Evolutionary conservation across 2,113 vertebrate species (phyloP).

Genomic region (Balaeniceps rex): DNA sequence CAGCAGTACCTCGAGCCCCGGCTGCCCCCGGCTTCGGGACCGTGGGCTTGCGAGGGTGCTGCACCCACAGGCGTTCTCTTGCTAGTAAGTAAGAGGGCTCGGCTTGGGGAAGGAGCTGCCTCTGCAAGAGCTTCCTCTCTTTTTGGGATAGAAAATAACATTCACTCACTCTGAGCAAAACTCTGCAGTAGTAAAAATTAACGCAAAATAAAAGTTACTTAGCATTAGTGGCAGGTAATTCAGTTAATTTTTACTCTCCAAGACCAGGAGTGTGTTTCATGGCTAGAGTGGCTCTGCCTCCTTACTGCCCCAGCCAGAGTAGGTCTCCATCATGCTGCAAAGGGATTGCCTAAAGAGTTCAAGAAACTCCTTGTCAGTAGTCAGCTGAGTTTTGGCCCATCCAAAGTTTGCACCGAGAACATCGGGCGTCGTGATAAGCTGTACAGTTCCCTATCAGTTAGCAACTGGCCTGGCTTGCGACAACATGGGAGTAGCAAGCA

Average conservation of each 20-base stretch:
- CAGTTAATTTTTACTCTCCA: not conserved
- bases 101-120: not conserved
- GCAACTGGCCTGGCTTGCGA: not conserved
- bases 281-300: not conserved
- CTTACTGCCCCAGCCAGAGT: not conserved
- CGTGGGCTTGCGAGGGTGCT: not conserved
- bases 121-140: not conserved
- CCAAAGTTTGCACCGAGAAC: not conserved
- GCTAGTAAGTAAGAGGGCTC: not conserved
- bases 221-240: not conserved
- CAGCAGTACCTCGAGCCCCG: not conserved
- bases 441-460: not conserved
- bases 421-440: rapidly evolving
- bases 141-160: not conserved
- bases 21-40: too few relatives aligned
- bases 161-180: not conserved
- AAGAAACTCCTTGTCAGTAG: not conserved
- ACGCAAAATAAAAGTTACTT: not conserved
- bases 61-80: not conserved
- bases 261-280: not conserved
- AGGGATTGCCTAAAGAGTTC: not conserved
- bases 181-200: not conserved
- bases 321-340: not conserved
- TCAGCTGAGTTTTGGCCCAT: not conserved
- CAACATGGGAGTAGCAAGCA: not conserved